Percentiles rank a stretch among this genome's conserved stretches.
These are phyloP conservation scores for Embidobia sp. DNA, from an alignment of 2,888 invertebrate genomes.

Conservation along the genomic window DNA sequence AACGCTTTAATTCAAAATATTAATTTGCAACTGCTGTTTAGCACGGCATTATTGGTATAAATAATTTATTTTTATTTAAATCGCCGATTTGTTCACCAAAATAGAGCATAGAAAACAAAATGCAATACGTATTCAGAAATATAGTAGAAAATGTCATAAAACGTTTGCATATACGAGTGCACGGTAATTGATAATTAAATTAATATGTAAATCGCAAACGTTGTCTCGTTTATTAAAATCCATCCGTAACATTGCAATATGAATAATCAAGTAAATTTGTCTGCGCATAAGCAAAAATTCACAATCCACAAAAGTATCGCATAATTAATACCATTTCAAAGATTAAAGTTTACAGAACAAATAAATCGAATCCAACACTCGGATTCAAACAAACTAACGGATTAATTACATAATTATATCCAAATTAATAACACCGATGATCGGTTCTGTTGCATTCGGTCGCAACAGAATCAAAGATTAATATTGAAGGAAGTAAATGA, in stretches of 20 bases:
- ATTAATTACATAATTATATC: slow-evolving; percentile 6
- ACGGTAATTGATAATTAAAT: slow-evolving; percentile 33
- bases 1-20: too few relatives aligned
- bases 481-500: too few relatives aligned
- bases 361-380: not conserved
- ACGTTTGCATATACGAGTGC: slow-evolving; percentile 19
- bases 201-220: slow-evolving; percentile 28
- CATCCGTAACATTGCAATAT: slow-evolving; percentile 7
- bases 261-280: slow-evolving; percentile 13
- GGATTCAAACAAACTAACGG: not conserved
- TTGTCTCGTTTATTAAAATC: slow-evolving; percentile 11
- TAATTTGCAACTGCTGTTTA: too few relatives aligned
- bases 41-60: too few relatives aligned
- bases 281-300: not conserved
- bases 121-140: slow-evolving; percentile 4
- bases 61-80: too few relatives aligned
- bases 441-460: not conserved
- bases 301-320: slow-evolving; percentile 1
- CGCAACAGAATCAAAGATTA: too few relatives aligned
- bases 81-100: not conserved
- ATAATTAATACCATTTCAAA: slow-evolving; percentile 17
- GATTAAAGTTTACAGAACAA: slow-evolving; percentile 19
- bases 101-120: slow-evolving; percentile 14
- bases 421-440: slow-evolving; percentile 1
- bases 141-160: slow-evolving; percentile 21